Evolutionary conservation across 2,888 invertebrate species (phyloP), one percentile per base, ranked within the genome.

Genomic region (Hemistola chrysoprasaria): DNA sequence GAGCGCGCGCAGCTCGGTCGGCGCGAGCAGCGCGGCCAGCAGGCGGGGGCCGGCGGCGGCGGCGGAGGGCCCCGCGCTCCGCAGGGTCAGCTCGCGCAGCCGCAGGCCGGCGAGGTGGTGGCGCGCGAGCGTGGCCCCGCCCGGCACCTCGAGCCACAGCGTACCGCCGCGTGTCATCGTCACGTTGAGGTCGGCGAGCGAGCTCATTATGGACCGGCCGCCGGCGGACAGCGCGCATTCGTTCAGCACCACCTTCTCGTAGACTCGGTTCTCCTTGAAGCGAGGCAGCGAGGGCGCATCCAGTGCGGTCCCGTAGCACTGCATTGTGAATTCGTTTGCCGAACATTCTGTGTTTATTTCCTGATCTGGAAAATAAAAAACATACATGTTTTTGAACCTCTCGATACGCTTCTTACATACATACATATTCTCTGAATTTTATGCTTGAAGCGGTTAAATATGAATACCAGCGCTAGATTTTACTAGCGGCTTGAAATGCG

Each of bases 31-130:
- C 22, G 24, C 20, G 24, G 21, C 23, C 37, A 34, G 30, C 11
- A 26, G 30, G 28, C 22, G 25, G 4, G 16, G 16, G 16, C 16
- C 16, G 3, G 16, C 16, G 16, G 16, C 16, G 16, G 16, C 16
- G 4, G 16, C n/a, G n/a, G n/a, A n/a, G n/a, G n/a, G n/a, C n/a
- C 22, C 53, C 29, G 9, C 25, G 5, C 38, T 36, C 30, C 7
- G 22, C 16, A 7, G 8, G 34, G 31, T 3, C 25, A 34, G 38
- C 11, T 9, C 6, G 8, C 25, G 95, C 65, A 95, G 75, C 0
- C 94, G 94, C 64, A 16, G 16, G 93, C 94, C 21, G 91, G 85
- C 23, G 95, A 75, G 63, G 24, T 6, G 9, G 7, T 32, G 27
- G 9, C 27, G 30, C 22, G 1, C 6, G 22, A 23, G 6, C 2